Conservation (phyloP, 2,113 vertebrate species). For the Struthidea cinerea region DNA sequence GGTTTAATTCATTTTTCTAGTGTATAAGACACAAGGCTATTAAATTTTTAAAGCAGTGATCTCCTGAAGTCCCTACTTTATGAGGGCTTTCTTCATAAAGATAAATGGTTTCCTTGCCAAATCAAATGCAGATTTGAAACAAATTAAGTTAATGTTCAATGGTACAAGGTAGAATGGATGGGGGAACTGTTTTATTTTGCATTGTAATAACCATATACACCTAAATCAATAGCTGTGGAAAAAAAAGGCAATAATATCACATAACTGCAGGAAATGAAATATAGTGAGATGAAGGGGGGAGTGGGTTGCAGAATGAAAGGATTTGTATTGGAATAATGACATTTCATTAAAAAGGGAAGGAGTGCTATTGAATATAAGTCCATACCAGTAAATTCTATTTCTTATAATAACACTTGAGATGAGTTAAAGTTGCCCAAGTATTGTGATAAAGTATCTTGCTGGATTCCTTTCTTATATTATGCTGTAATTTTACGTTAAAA, state of each 20-base stretch:
- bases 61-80: constrained; percentile 84
- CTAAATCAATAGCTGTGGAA: constrained; percentile 90
- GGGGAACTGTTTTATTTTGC: constrained; percentile 86
- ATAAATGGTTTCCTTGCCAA: constrained; percentile 89
- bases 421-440: constrained; percentile 77
- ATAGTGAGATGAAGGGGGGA: constrained; percentile 76
- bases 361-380: constrained; percentile 78
- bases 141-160: constrained; percentile 87
- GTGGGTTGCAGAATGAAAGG: constrained; percentile 78
- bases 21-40: constrained; percentile 84
- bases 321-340: constrained; percentile 92
- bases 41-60: constrained; percentile 85
- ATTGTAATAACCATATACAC: constrained; percentile 92
- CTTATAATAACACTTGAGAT: constrained; percentile 83
- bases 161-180: constrained; percentile 91
- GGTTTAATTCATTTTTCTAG: constrained; percentile 84
- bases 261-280: constrained; percentile 89
- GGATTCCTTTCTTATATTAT: constrained; percentile 62
- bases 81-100: constrained; percentile 88
- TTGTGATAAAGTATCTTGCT: constrained; percentile 74
- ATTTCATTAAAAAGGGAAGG: constrained; percentile 89
- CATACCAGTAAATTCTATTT: constrained; percentile 83
- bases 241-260: constrained; percentile 86
- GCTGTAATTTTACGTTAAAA: constrained; percentile 72
- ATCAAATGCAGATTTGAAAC: constrained; percentile 90